Conservation (phyloP, 2,888 invertebrate genomes). For the Campoplex nolae region DNA sequence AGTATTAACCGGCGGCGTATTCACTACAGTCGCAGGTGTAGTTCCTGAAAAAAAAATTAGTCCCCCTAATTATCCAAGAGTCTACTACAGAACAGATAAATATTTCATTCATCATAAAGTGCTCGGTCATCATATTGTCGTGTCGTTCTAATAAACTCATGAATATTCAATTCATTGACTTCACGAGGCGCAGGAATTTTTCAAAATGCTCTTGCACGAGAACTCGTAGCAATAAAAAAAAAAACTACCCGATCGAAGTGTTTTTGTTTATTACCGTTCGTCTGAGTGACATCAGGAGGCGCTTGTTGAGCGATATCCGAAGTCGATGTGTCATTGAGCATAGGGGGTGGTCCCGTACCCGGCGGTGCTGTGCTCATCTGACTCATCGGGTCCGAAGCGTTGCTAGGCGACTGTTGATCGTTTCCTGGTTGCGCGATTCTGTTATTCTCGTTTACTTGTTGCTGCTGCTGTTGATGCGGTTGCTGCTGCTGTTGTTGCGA, state of each 20-base stretch:
- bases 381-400: slow-evolving; percentile 78
- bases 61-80: neutral
- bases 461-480: slow-evolving; percentile 78
- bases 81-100: neutral
- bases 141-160: too few relatives aligned
- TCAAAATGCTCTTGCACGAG: neutral
- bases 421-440: slow-evolving; percentile 81
- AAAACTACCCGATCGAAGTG: neutral
- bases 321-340: slow-evolving; percentile 76
- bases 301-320: slow-evolving; percentile 75
- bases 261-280: slow-evolving; percentile 77
- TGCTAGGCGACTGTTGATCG: slow-evolving; percentile 74
- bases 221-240: neutral
- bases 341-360: slow-evolving; percentile 81
- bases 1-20: slow-evolving; percentile 76
- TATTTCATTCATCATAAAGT: too few relatives aligned
- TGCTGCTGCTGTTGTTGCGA: slow-evolving; percentile 79
- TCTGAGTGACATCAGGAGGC: slow-evolving; percentile 76
- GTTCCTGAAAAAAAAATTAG: slow-evolving; percentile 69
- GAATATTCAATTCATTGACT: neutral
- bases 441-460: slow-evolving; percentile 80
- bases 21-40: slow-evolving; percentile 75
- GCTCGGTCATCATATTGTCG: too few relatives aligned
- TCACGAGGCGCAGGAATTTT: neutral
- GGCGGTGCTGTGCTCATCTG: slow-evolving; percentile 82